Percentiles rank a stretch among this genome's conserved stretches.
Conservation (phyloP, 2,113 vertebrate genomes). For the Gymnogyps californianus region DNA sequence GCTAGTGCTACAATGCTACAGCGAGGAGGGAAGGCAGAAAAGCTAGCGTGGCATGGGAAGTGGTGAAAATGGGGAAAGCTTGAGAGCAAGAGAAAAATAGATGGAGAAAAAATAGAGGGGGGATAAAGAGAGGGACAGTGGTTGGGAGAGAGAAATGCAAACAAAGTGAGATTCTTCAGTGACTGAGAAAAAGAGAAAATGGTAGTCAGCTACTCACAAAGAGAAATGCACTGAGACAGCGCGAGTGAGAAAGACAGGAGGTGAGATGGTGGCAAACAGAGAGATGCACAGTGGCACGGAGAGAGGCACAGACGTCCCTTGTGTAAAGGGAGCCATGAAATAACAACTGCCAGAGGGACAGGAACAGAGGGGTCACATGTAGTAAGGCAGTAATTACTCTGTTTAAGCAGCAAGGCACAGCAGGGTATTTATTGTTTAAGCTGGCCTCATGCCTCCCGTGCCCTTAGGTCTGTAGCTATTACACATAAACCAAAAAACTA, state of each 20-base stretch:
- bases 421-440: constrained; percentile 46
- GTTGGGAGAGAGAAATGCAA: neutral
- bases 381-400: constrained; percentile 28
- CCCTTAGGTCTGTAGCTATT: constrained; percentile 47
- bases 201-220: neutral
- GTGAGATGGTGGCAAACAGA: neutral
- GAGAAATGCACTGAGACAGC: neutral
- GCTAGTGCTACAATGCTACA: neutral
- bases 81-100: neutral
- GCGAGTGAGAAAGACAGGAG: fast-evolving
- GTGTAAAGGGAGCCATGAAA: constrained; percentile 20
- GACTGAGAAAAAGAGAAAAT: neutral
- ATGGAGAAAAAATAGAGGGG: neutral
- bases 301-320: neutral
- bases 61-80: neutral
- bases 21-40: neutral
- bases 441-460: constrained; percentile 40
- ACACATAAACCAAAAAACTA: constrained; percentile 51
- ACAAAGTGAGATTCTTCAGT: neutral
- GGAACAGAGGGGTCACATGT: constrained; percentile 30
- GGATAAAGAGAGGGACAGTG: neutral
- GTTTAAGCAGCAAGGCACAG: constrained; percentile 53
- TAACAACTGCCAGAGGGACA: constrained; percentile 17
- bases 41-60: neutral
- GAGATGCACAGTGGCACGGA: neutral